Conservation (phyloP, 2,888 invertebrate genomes). For the Phragmatobia fuliginosa region DNA sequence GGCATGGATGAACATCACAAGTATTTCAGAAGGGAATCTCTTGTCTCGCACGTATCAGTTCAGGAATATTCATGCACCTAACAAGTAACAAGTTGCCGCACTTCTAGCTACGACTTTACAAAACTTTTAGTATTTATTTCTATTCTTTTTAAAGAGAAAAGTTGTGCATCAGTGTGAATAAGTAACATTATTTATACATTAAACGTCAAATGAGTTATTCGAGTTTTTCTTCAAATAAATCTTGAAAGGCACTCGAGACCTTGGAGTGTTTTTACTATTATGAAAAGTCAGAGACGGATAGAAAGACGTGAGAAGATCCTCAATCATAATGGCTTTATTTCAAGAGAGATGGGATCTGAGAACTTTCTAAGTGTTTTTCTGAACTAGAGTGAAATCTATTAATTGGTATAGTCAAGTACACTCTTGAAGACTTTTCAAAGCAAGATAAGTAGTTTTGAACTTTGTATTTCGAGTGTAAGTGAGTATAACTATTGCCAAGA, state of each 20-base stretch:
- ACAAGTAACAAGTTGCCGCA: conserved; percentile 47
- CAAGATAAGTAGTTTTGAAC: background rate
- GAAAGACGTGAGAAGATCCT: conserved; percentile 13
- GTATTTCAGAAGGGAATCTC: conserved; percentile 50
- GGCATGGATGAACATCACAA: conserved; percentile 53
- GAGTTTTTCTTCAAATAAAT: conserved; percentile 19
- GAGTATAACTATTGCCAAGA: background rate
- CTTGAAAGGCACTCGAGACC: conserved; percentile 13
- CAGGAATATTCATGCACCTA: conserved; percentile 60
- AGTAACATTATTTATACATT: conserved; percentile 32
- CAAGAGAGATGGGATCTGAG: conserved; percentile 1
- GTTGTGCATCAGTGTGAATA: conserved; percentile 30
- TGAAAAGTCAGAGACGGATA: conserved; percentile 3
- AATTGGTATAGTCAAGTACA: conserved; percentile 5
- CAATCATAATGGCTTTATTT: conserved; percentile 14
- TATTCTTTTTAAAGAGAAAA: conserved; percentile 26
- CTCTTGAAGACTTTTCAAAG: background rate
- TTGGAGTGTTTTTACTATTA: conserved; percentile 15
- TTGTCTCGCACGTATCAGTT: conserved; percentile 55
- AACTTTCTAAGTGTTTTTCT: conserved; percentile 12
- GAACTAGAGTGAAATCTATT: conserved; percentile 7
- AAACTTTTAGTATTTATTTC: conserved; percentile 27
- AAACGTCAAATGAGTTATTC: conserved; percentile 28
- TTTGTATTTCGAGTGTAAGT: background rate
- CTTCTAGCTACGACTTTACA: conserved; percentile 37